Evolutionary conservation across 2,797 vertebrate genomes (phyloP), one percentile per base, ranked within the genome.

Genomic region (Emydoidea blandingii): DNA sequence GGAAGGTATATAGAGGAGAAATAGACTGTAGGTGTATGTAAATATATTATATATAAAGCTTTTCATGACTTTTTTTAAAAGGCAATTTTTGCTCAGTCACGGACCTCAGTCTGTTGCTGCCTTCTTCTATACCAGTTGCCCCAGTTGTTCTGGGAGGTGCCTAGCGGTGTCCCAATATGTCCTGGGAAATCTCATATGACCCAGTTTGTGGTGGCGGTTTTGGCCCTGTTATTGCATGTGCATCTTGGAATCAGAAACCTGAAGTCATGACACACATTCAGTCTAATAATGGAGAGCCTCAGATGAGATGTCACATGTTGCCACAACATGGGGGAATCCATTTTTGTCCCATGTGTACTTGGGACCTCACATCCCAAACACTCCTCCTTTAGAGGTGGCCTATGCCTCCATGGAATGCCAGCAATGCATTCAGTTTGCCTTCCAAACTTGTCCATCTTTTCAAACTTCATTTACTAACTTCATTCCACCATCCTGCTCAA

Each of bases 181-280:
- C 65, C 14, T 78, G 27, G 41, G 74, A 31, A 78, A 47, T 78
- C 44, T 78, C 74, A 49, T 49, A 8, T 47, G 44, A 8, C 44
- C 14, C 44, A 49, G 44, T 12, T 5, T 78, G 74, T 47, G 23
- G 74, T 84, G 87, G 78, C 91, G 72, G 89, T 94, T 94, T 95
- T 96, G 84, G 92, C 0, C 0, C 94, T 95, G 95, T 79, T 94
- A 91, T 95, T 95, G 95, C 90, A 92, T 88, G 94, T 95, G 88
- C 82, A 72, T 41, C 88, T 65, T 91, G 86, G 93, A 95, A 94
- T 78, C 78, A 92, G 34, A 90, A 90, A 95, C 57, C 49, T 91
- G 95, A 95, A 97, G 95, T 93, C 79, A 81, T 91, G 94, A 96
- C 90, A 83, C 88, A 91, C 47, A 94, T 91, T 41, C 88, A 94